Evolutionary conservation across 2,888 invertebrate species (phyloP).

Genomic region (Incurvaria masculella): DNA sequence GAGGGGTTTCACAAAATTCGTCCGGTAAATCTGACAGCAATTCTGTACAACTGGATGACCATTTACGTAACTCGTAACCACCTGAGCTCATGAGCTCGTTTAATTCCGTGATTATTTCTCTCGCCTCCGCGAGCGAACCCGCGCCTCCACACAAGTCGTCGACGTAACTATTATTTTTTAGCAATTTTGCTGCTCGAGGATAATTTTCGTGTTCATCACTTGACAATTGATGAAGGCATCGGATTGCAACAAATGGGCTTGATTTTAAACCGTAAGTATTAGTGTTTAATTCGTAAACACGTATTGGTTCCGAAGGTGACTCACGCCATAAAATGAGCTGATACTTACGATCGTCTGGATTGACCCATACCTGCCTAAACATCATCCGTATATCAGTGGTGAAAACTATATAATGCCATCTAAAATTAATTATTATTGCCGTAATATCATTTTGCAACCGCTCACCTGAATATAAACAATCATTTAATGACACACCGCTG

Average conservation of each 20-base stretch:
- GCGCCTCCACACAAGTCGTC: not conserved
- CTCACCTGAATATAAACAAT: no score
- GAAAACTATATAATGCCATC: no score
- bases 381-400: constrained; percentile 8
- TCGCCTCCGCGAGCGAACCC: not conserved
- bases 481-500: no score
- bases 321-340: constrained; percentile 6
- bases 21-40: not conserved
- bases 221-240: not conserved
- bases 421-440: no score
- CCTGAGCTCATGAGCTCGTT: not conserved
- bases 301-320: not conserved
- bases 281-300: not conserved
- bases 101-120: not conserved
- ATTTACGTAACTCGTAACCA: constrained; percentile 1
- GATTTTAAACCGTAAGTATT: constrained; percentile 1
- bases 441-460: no score
- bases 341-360: constrained; percentile 2
- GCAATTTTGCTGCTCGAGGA: not conserved
- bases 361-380: constrained; percentile 4
- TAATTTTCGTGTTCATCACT: not conserved
- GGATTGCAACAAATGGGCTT: constrained; percentile 1
- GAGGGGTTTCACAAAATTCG: not conserved
- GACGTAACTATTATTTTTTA: not conserved
- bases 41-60: not conserved